Percentiles rank a stretch among this genome's conserved stretches.
phyloP scores from a whole-genome alignment of 2,113 vertebrate genomes.

The Stegostoma tigrinum region DNA sequence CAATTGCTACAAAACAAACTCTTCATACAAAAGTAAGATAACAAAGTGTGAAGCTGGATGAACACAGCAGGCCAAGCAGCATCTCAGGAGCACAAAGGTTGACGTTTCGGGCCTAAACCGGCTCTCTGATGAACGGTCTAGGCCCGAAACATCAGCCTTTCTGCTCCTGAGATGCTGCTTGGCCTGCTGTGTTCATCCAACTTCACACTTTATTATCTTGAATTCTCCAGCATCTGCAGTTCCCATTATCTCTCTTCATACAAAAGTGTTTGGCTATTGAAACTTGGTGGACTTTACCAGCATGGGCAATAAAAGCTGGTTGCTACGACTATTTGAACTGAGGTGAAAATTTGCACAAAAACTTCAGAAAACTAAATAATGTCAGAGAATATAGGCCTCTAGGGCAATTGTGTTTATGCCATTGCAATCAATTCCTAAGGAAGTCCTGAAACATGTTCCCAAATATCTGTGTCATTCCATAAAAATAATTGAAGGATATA shows the following conservation, averaged over 20 bases:
- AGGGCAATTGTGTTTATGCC: background rate
- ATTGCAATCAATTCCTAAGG: background rate
- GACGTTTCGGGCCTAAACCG: too few species aligned
- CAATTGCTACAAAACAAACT: background rate
- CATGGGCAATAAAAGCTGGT: background rate
- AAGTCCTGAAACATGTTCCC: background rate
- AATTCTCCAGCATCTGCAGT: too few species aligned
- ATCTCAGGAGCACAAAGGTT: too few species aligned
- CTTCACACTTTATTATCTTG: too few species aligned
- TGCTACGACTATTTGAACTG: background rate
- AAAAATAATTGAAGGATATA: conserved; percentile 5
- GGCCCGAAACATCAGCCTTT: too few species aligned
- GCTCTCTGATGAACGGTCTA: too few species aligned
- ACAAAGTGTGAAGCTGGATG: too few species aligned
- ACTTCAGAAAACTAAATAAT: background rate
- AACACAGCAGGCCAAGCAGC: too few species aligned
- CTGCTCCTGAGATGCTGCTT: too few species aligned
- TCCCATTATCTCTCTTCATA: too few species aligned
- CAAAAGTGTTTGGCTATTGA: background rate
- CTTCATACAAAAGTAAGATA: background rate
- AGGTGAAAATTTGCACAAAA: background rate
- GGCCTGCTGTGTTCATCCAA: too few species aligned
- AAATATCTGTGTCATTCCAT: background rate
- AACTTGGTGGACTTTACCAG: background rate
- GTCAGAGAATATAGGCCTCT: background rate